These are phyloP conservation scores for Ornithoptera alexandrae DNA, from an alignment of 2,888 invertebrate genomes.

Conservation along the genomic window DNA sequence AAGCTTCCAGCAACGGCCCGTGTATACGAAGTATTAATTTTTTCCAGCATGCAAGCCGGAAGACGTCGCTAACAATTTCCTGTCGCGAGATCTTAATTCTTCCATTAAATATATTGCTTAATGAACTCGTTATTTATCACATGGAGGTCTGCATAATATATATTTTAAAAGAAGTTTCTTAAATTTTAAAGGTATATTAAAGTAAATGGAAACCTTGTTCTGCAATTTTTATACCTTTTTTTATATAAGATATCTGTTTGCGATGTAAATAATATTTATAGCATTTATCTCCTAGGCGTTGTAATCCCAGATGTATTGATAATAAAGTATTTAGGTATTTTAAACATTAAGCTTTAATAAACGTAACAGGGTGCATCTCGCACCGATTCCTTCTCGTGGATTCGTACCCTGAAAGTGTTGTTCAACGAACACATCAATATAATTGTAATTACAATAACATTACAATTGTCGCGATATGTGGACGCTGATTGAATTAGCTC, in stretches of 20 bases:
- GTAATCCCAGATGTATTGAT: no score
- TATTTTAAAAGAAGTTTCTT: constrained; percentile 19
- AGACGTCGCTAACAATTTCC: constrained; percentile 23
- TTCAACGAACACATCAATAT: constrained; percentile 37
- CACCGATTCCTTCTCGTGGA: background rate
- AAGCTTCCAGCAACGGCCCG: background rate
- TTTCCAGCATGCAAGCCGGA: constrained; percentile 10
- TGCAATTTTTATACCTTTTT: no score
- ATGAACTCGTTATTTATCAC: constrained; percentile 30
- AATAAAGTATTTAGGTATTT: no score
- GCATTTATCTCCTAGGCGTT: no score
- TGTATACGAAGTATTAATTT: background rate
- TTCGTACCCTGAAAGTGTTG: background rate
- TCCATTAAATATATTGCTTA: constrained; percentile 27
- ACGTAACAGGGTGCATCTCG: background rate
- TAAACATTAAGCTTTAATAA: background rate
- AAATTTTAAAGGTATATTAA: background rate
- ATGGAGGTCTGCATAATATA: background rate
- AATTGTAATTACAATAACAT: constrained; percentile 49
- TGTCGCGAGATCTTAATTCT: constrained; percentile 13
- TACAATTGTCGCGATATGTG: constrained; percentile 40
- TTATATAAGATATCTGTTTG: no score
- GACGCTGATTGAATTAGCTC: constrained; percentile 34
- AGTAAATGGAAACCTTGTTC: no score
- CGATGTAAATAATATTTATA: no score